Evolutionary conservation across 2,113 vertebrate genomes (phyloP).

Genomic region (Nannospalax galili): DNA sequence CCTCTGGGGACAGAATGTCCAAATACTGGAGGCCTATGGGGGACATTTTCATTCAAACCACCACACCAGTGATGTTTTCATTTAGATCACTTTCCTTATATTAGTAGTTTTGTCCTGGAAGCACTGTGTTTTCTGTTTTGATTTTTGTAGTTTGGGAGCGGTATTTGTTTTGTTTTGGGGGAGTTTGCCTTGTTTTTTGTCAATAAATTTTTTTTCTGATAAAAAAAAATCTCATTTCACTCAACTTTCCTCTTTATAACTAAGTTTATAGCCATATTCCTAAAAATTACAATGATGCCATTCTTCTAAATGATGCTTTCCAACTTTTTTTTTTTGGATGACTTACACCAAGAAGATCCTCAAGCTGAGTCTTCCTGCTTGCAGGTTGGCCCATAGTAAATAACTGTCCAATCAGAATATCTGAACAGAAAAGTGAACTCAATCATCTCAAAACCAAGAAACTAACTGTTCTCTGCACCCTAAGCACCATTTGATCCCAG

Average conservation of each 20-base stretch:
- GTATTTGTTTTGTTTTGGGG: not conserved
- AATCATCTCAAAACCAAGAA: not conserved
- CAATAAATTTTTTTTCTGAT: conserved; percentile 36
- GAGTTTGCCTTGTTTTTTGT: not conserved
- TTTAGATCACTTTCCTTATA: not conserved
- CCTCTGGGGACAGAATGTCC: no score
- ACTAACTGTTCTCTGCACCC: not conserved
- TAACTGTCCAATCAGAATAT: conserved; percentile 93
- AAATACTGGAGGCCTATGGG: no score
- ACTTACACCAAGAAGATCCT: conserved; percentile 93
- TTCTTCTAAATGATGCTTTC: conserved; percentile 46
- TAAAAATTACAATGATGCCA: not conserved
- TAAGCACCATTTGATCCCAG: not conserved
- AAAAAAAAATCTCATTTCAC: not conserved
- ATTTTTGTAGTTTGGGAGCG: not conserved
- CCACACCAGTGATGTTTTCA: not conserved
- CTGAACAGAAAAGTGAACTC: conserved; percentile 85
- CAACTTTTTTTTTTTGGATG: conserved; percentile 92
- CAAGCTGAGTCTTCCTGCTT: conserved; percentile 91
- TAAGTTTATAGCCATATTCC: not conserved
- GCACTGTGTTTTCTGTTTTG: no score
- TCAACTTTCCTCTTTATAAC: not conserved
- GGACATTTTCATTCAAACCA: no score
- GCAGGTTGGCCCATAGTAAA: conserved; percentile 92
- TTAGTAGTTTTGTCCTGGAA: not conserved